Base-by-base conservation (phyloP, 2,797 vertebrate species). In the Pseudochirops corinnae region DNA sequence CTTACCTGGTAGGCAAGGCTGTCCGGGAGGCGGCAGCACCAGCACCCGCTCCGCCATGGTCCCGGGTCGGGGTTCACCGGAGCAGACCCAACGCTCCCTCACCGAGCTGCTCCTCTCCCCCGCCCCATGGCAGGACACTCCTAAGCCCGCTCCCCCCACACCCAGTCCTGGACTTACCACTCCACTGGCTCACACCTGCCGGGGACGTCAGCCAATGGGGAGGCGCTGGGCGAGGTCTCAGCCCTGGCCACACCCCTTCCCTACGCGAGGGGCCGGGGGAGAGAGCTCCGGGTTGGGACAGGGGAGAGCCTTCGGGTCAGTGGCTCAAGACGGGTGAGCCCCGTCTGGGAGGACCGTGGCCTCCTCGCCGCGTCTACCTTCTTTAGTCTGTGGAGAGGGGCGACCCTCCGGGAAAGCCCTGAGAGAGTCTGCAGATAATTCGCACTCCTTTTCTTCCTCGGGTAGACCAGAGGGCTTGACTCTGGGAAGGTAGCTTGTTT, bases 41-140 rank as follows among this genome's bases (percentile, higher is more conserved):
- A 31, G 33, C n/a, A 58, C 58, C 12, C 92, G 95, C 13, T 29
- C 92, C 91, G 39, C 98, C 98, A 98, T 98, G 93, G 58, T 92
- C 92, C 62, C 62, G 5, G 4, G 29, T 13, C 14, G 4, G 6
- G 58, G 95, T 93, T 94, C 67, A 52, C 62, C 11, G 2, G 21
- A 1, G 28, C 60, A 0, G 26, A 14, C 7, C 6, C n/a, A 7
- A 39, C 4, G 6, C 18, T 33, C 57, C 1, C 56, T 93, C 56
- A 90, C 74, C 52, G 31, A 24, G 93, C 92, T 1, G 29, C 21
- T 52, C 58, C 55, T 60, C 24, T 18, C 0, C 91, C 10, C 10
- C 46, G 10, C 55, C 90, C 5, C 92, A 1, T 0, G 28, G 56
- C 39, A 24, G 10, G 82, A 96, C 93, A 82, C 62, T 90, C 26